These are phyloP conservation scores for Mionectes macconnelli DNA, from an alignment of 2,113 vertebrate species.

Conservation along the genomic window DNA sequence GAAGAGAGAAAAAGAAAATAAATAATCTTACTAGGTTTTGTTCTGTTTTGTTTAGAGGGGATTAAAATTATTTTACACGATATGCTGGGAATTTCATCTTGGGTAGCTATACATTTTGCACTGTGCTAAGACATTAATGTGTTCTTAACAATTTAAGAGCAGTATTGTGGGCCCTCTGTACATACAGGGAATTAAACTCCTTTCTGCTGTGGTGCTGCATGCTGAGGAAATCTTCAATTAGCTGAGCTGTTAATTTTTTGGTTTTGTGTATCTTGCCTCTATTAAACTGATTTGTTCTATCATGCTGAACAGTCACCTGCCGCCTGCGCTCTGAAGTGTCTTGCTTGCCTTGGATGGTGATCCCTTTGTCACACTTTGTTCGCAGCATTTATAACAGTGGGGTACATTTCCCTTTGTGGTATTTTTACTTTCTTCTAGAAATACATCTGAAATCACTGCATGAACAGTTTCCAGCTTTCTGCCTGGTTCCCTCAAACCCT, in stretches of 20 bases:
- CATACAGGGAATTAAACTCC: not conserved
- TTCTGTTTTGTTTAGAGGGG: not conserved
- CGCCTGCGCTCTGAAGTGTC: not conserved
- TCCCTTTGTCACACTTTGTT: not conserved
- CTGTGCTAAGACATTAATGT: not conserved
- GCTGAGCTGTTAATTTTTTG: not conserved
- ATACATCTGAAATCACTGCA: not conserved
- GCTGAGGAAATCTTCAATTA: not conserved
- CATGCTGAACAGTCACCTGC: not conserved
- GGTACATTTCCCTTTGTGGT: not conserved
- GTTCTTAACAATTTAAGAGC: not conserved
- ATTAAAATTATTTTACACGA: not conserved
- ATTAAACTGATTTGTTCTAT: not conserved
- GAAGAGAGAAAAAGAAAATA: not conserved
- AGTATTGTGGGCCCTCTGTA: not conserved
- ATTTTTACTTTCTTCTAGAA: conserved; percentile 24
- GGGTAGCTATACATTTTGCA: not conserved
- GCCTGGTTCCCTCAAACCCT: not conserved
- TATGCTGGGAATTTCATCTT: not conserved
- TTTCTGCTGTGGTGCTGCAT: not conserved
- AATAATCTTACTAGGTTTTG: not conserved
- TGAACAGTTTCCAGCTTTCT: not conserved
- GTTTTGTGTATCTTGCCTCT: not conserved
- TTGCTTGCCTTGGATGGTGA: not conserved
- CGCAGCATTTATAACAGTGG: not conserved